Base-by-base conservation (phyloP, 1,140 invertebrate genomes). In the Teleopsis dalmanni region DNA sequence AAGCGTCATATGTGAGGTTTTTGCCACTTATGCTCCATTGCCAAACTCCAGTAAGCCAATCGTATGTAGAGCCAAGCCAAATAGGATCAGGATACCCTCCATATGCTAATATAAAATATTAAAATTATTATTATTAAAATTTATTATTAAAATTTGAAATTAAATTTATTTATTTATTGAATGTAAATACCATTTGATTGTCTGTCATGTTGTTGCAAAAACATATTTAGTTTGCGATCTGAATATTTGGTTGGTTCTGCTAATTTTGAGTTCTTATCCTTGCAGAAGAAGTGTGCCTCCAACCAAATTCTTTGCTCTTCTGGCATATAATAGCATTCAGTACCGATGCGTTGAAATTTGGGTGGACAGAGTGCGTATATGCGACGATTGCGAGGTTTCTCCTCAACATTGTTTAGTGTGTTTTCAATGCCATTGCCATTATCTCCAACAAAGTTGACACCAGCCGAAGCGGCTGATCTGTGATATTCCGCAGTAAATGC, bases 41-140 rank as follows among this genome's bases (percentile, higher is more conserved):
- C 81, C 81, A 83, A 16, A 68, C 57, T 53, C 74, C 70, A 52
- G 72, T 69, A 13, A 72, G 66, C 75, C 79, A 79, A 58, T 83
- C 76, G 59, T 75, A 82, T 42, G 77, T 77, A 5, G 79, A 80
- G 5, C 80, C 81, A 58, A 83, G 79, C 81, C 81, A 84, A 57
- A 81, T 73, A 40, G 81, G 80, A 19, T n/a, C n/a, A n/a, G n/a
- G n/a, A n/a, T n/a, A n/a, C n/a, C n/a, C n/a, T n/a, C 79, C 65
- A 51, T 64, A 70, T 9, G 73, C 80, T 81, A 50, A 21, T 54
- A 58, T 23, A 22, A 6, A 21, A n/a, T 4, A 35, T 34, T 6
- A 19, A 26, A n/a, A 8, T 18, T 21, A 50, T 31, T 3, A 7
- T n/a, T n/a, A n/a, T n/a, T n/a, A n/a, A n/a, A n/a, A n/a, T n/a